These are phyloP conservation scores for Smittia sp. DNA, from an alignment of 2,888 invertebrate species.

Conservation along the genomic window DNA sequence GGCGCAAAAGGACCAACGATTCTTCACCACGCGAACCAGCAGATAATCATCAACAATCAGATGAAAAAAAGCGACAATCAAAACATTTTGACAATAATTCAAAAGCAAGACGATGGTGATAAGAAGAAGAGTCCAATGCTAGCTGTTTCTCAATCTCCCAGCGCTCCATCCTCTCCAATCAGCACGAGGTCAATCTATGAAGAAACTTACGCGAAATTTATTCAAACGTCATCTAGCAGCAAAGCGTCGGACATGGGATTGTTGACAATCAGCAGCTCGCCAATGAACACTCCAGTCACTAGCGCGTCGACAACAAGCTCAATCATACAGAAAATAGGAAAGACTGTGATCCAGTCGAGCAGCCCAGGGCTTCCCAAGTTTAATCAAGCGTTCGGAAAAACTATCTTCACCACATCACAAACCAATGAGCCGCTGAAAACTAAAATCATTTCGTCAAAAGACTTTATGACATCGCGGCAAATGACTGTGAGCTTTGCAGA, in stretches of 20 bases:
- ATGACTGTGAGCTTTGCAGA: background rate
- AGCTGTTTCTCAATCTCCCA: slow-evolving; percentile 42
- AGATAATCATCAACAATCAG: slow-evolving; percentile 35
- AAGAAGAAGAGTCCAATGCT: slow-evolving; percentile 11
- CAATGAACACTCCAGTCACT: background rate
- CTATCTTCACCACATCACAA: slow-evolving; percentile 56
- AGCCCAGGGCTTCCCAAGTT: slow-evolving; percentile 64
- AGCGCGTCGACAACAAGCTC: background rate
- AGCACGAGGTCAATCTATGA: slow-evolving; percentile 58
- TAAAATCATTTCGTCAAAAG: background rate
- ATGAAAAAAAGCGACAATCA: slow-evolving; percentile 27
- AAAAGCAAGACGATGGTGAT: slow-evolving; percentile 35
- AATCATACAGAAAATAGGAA: slow-evolving; percentile 30
- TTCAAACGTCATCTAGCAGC: slow-evolving; percentile 50
- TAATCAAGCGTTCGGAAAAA: slow-evolving; percentile 75
- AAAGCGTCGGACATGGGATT: slow-evolving; percentile 17
- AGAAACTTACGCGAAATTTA: slow-evolving; percentile 59
- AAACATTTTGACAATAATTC: slow-evolving; percentile 44
- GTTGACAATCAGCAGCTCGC: slow-evolving; percentile 32
- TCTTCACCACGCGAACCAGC: slow-evolving; percentile 46
- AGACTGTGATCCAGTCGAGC: slow-evolving; percentile 42
- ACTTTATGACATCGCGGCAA: background rate
- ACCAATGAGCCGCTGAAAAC: background rate
- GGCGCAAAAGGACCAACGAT: slow-evolving; percentile 39
- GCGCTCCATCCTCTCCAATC: slow-evolving; percentile 50